These are phyloP conservation scores for Sigmodon hispidus DNA, from an alignment of 2,113 vertebrate genomes.

Conservation along the genomic window DNA sequence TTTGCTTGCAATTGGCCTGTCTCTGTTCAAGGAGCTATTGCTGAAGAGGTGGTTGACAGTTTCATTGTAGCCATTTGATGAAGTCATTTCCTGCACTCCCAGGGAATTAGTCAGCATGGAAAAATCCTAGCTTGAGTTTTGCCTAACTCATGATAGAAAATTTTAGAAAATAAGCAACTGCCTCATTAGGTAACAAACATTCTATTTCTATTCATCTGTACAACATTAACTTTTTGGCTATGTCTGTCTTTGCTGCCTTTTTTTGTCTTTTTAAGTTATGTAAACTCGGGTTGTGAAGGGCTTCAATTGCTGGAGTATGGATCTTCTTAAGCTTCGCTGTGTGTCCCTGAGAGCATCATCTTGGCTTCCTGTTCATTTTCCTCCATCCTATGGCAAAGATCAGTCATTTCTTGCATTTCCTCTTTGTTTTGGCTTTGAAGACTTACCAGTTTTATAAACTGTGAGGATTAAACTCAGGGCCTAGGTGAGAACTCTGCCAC, in stretches of 20 bases:
- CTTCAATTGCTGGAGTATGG: not conserved
- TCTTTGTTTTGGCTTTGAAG: conserved; percentile 20
- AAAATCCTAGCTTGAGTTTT: not conserved
- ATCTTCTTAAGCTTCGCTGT: not conserved
- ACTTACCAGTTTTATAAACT: not conserved
- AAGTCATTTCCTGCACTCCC: not conserved
- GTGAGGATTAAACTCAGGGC: not conserved
- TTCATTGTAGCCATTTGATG: not conserved
- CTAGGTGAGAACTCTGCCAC: not conserved
- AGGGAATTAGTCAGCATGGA: not conserved
- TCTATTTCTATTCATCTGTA: not conserved
- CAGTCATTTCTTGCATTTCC: not conserved
- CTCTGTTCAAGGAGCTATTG: not conserved
- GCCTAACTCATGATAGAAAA: not conserved
- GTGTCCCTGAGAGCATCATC: not conserved
- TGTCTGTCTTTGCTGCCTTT: not conserved
- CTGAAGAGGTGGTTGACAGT: not conserved
- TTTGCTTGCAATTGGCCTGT: not conserved
- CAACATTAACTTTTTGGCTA: not conserved
- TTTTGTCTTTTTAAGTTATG: not conserved
- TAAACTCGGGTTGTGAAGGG: not conserved
- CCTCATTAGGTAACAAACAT: not conserved
- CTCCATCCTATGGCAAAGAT: not conserved
- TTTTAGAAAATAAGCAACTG: not conserved
- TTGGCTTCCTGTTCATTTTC: not conserved